Base-by-base conservation (phyloP, 2,797 vertebrate species). In the Coracias cyanogaster region DNA sequence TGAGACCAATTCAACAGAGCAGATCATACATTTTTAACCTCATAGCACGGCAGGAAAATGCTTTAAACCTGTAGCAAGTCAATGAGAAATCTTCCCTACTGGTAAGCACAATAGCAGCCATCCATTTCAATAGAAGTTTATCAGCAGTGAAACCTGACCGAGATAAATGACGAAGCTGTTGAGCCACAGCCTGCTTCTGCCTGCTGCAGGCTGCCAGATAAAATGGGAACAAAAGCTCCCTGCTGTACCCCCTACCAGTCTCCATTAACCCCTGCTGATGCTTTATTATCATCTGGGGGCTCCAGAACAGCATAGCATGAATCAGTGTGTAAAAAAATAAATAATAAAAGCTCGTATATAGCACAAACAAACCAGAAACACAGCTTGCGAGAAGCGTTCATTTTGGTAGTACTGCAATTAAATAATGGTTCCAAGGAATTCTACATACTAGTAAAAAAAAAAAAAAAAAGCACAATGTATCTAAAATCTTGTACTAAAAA, bases 191-290 rank as follows among this genome's bases (percentile, higher is more conserved):
- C 89, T 96, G 96, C 93, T 97, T 97, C 89, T 96, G 94, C 89
- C 96, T 97, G 97, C 96, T 97, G 94, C 91, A 96, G 92, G 93
- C 97, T 97, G 95, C 95, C 97, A 97, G 97, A 97, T 96, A 98
- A 98, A 97, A 96, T 46, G 78, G 96, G 97, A 97, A 98, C 96
- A 97, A 98, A 97, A 94, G 90, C 80, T 95, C 96, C 96, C 93
- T 64, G 91, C 97, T 97, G 95, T 82, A 96, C 94, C 96, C 74
- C 92, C 92, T 77, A 95, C 92, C 88, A 94, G 82, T 66, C 90
- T 89, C 97, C 95, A 98, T 97, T 97, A 98, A 97, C 96, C 96
- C 96, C 95, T 89, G 66, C 81, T 93, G 95, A 90, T 95, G 89
- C 93, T 97, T 97, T 97, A 97, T 96, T 94, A 97, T 95, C 86